Percentiles rank a stretch among this genome's conserved stretches.
phyloP scores from a whole-genome alignment of 2,113 vertebrate genomes.

The Fukomys damarensis region DNA sequence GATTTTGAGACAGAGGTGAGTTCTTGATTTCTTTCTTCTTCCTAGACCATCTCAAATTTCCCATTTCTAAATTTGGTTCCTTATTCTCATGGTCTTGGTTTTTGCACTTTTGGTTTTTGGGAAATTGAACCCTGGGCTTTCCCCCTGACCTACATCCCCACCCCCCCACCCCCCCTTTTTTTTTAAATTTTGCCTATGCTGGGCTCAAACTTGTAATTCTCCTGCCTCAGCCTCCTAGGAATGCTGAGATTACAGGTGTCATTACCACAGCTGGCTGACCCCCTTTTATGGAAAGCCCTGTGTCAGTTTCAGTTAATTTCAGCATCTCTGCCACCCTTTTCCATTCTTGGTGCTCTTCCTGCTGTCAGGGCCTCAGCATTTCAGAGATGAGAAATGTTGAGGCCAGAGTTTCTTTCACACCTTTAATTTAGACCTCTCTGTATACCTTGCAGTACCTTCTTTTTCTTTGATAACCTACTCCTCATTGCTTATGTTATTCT shows the following conservation, averaged over 20 bases:
- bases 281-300: background rate
- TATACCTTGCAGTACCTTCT: background rate
- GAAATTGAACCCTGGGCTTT: background rate
- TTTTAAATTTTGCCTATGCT: background rate
- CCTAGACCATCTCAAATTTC: background rate
- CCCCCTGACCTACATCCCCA: background rate
- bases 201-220: background rate
- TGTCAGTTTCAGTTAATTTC: background rate
- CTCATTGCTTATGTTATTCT: background rate
- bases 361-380: background rate
- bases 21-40: background rate
- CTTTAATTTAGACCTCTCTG: background rate
- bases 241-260: background rate
- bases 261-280: background rate
- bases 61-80: background rate
- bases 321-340: background rate
- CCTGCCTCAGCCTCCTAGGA: background rate
- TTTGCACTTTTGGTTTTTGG: background rate
- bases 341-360: background rate
- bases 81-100: background rate
- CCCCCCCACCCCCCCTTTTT: too few relatives aligned
- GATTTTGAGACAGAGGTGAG: slow-evolving; percentile 98
- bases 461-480: slow-evolving; percentile 2
- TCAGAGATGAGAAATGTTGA: background rate
- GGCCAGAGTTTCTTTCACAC: background rate